These are phyloP conservation scores for Gavialis gangeticus DNA, from an alignment of 2,113 vertebrate genomes.

Conservation along the genomic window DNA sequence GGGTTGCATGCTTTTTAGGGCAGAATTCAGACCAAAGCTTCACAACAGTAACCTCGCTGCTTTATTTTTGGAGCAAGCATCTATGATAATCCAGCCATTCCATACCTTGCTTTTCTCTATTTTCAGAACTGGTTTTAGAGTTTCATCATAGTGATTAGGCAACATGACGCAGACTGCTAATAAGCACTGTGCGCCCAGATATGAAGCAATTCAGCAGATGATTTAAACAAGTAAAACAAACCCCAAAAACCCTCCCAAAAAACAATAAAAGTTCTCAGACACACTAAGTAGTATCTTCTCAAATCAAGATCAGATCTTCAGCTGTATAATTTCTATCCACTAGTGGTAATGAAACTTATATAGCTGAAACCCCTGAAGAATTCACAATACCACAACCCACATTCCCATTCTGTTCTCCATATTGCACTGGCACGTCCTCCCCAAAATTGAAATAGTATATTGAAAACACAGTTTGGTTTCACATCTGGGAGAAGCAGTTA, in stretches of 20 bases:
- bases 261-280: not conserved
- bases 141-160: not conserved
- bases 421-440: not conserved
- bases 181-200: rapidly evolving
- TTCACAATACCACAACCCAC: rapidly evolving
- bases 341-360: not conserved
- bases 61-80: not conserved
- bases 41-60: rapidly evolving
- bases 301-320: not conserved
- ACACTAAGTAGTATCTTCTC: not conserved
- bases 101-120: not conserved
- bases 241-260: not conserved
- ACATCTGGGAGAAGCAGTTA: rapidly evolving
- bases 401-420: not conserved
- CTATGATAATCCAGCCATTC: not conserved
- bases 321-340: not conserved
- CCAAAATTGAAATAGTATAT: not conserved
- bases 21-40: not conserved
- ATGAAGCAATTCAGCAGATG: not conserved
- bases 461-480: not conserved
- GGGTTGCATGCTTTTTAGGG: not conserved
- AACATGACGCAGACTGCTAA: no score
- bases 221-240: no score
- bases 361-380: not conserved
- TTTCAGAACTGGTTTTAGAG: not conserved